A percentile compares a stretch with the other conserved stretches of the same genome.
phyloP scores from a whole-genome alignment of 2,797 vertebrate species.

The Tangara arthus region DNA sequence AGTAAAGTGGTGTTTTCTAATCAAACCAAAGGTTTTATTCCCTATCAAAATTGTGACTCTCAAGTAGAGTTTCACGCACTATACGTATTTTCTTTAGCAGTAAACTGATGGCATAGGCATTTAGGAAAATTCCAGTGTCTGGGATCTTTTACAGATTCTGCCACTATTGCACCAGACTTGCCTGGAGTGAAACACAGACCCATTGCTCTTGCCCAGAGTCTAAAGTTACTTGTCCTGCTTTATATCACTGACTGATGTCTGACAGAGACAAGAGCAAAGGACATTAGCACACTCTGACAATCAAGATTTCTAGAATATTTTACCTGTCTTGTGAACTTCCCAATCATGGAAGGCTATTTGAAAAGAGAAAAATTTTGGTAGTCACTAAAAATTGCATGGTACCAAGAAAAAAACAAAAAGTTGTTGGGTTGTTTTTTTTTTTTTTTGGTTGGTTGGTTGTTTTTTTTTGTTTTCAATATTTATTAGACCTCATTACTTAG shows the following conservation, averaged over 20 bases:
- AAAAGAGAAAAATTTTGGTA: background rate
- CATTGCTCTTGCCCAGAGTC: background rate
- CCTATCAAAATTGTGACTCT: background rate
- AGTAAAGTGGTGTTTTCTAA: background rate
- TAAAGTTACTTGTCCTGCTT: background rate
- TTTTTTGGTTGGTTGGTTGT: background rate
- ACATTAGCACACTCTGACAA: background rate
- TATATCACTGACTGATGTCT: background rate
- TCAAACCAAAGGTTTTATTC: background rate
- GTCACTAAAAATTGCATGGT: background rate
- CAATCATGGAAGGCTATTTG: background rate
- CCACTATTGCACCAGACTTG: background rate
- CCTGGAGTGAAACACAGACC: background rate
- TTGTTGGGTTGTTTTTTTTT: too few relatives aligned
- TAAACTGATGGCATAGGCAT: background rate
- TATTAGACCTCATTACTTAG: background rate
- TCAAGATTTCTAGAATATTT: background rate
- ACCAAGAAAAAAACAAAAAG: background rate
- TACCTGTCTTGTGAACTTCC: background rate
- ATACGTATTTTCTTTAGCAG: background rate
- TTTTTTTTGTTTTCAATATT: background rate
- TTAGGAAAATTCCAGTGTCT: background rate
- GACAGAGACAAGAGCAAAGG: background rate
- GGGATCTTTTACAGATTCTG: background rate
- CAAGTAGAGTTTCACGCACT: background rate